Percentiles rank a stretch among this genome's conserved stretches.
phyloP scores from a whole-genome alignment of 2,888 invertebrate species.

The Papilio demoleus region DNA sequence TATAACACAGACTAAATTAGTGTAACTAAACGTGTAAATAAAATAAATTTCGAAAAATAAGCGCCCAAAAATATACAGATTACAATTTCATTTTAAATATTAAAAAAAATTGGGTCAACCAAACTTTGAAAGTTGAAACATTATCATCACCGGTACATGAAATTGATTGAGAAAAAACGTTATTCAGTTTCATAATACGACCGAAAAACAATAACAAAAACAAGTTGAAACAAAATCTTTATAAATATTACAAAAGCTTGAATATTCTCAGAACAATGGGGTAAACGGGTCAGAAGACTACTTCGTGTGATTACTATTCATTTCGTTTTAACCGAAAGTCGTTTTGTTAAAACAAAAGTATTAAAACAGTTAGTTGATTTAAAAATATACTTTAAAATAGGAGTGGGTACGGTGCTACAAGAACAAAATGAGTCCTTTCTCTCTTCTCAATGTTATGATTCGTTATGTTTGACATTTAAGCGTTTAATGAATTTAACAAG shows the following conservation, averaged over 20 bases:
- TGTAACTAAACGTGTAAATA: too few relatives aligned
- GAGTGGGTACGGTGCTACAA: conserved; percentile 50
- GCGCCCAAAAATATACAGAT: background rate
- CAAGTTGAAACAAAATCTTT: conserved; percentile 2
- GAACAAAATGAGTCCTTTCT: conserved; percentile 31
- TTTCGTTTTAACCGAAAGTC: conserved; percentile 28
- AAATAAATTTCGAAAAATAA: background rate
- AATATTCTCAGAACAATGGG: conserved; percentile 15
- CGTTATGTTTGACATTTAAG: conserved; percentile 26
- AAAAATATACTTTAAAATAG: conserved; percentile 57
- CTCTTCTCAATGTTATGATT: conserved; percentile 7
- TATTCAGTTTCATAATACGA: background rate
- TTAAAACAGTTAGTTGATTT: conserved; percentile 41
- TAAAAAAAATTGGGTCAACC: background rate
- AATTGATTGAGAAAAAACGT: conserved; percentile 10
- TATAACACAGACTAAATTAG: too few relatives aligned
- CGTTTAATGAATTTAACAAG: too few relatives aligned
- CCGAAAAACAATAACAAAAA: conserved; percentile 8
- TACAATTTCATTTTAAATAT: background rate
- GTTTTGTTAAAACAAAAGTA: conserved; percentile 37
- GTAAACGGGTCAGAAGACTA: conserved; percentile 34
- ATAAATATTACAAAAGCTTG: conserved; percentile 18
- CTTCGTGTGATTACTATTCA: conserved; percentile 32
- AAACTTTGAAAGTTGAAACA: background rate
- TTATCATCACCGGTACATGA: too few relatives aligned